Conservation (phyloP, 2,888 invertebrate genomes). For the Cremastobaeus sp. region DNA sequence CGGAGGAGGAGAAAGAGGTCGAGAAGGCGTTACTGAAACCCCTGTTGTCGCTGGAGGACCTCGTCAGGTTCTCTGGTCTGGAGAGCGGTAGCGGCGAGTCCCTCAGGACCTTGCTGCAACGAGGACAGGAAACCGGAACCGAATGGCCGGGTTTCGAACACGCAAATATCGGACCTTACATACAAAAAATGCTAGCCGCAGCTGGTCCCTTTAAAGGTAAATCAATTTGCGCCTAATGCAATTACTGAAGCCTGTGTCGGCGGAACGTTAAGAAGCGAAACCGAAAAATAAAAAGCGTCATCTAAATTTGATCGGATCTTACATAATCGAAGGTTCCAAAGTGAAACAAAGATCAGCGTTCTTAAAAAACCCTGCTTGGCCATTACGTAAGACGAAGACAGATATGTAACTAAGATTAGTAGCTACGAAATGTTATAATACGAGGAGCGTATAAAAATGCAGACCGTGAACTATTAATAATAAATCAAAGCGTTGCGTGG, state of each 20-base stretch:
- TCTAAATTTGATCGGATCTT: no score
- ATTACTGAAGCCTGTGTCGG: no score
- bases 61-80: slow-evolving; percentile 80
- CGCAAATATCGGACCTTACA: slow-evolving; percentile 80
- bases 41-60: slow-evolving; percentile 81
- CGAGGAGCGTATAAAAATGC: no score
- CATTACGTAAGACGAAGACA: no score
- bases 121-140: slow-evolving; percentile 77
- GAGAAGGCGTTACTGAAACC: slow-evolving; percentile 81
- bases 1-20: slow-evolving; percentile 82
- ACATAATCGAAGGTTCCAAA: no score
- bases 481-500: no score
- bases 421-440: no score
- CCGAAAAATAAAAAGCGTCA: no score
- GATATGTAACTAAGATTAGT: no score
- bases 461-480: slow-evolving; percentile 7
- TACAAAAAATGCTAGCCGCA: slow-evolving; percentile 80
- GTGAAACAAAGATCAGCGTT: no score
- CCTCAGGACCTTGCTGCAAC: slow-evolving; percentile 79
- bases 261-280: no score
- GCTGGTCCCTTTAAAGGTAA: slow-evolving; percentile 75
- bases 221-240: background rate
- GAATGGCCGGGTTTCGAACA: slow-evolving; percentile 80
- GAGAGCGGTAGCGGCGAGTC: slow-evolving; percentile 79
- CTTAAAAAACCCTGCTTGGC: no score